Percentiles rank a stretch among this genome's conserved stretches.
phyloP scores from a whole-genome alignment of 2,113 vertebrate genomes.

The Oceanodroma tethys region DNA sequence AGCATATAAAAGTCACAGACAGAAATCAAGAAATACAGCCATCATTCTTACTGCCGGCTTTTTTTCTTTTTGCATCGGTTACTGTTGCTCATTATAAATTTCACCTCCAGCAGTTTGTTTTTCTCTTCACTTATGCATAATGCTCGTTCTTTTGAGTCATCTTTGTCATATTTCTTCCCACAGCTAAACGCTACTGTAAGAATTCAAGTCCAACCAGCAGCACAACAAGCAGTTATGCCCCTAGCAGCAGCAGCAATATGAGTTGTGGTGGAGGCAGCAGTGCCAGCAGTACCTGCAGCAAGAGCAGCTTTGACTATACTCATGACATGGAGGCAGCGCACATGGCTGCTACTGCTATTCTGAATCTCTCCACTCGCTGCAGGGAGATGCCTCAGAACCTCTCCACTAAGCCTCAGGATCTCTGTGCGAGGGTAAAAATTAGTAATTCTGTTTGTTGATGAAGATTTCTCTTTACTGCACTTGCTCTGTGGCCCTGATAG shows the following conservation, averaged over 20 bases:
- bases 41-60: background rate
- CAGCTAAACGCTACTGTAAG: conserved; percentile 98
- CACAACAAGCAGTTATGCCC: conserved; percentile 95
- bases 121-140: conserved; percentile 45
- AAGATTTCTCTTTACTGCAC: conserved; percentile 29
- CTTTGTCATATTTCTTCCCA: conserved; percentile 70
- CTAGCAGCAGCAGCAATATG: conserved; percentile 96
- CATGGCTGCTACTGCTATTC: conserved; percentile 98
- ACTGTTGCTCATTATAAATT: conserved; percentile 53
- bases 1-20: background rate
- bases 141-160: conserved; percentile 63
- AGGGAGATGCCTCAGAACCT: conserved; percentile 97
- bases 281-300: conserved; percentile 99
- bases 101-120: conserved; percentile 61
- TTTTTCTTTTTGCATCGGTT: background rate
- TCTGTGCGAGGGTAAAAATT: conserved; percentile 87
- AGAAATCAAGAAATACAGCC: conserved; percentile 57
- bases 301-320: conserved; percentile 99
- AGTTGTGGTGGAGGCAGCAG: conserved; percentile 94
- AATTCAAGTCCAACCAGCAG: conserved; percentile 96
- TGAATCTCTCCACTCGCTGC: conserved; percentile 98
- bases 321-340: conserved; percentile 98
- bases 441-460: conserved; percentile 15
- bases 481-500: background rate
- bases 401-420: conserved; percentile 90